Evolutionary conservation across 1,140 invertebrate genomes (phyloP).

Genomic region (Leptonema lineaticorne): DNA sequence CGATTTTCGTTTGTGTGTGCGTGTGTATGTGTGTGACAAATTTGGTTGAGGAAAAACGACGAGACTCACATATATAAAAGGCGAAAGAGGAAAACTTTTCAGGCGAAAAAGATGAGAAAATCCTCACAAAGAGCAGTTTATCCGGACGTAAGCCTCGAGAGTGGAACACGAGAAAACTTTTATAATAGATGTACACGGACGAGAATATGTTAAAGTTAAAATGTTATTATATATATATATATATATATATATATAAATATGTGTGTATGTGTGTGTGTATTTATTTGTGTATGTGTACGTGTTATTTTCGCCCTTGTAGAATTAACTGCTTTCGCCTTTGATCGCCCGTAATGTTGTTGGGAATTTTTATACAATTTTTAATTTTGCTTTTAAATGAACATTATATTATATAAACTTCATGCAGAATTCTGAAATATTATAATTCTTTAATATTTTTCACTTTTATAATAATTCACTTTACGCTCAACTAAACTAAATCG

Average conservation of each 20-base stretch:
- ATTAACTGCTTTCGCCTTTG: no score
- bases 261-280: neutral
- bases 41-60: slow-evolving; percentile 16
- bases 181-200: slow-evolving; percentile 22
- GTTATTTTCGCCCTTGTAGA: no score
- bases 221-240: slow-evolving; percentile 10
- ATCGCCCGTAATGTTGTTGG: no score
- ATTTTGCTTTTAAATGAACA: no score
- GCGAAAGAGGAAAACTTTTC: slow-evolving; percentile 14
- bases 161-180: slow-evolving; percentile 30
- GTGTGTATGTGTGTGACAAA: no score
- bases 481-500: no score
- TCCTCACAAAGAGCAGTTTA: slow-evolving; percentile 21
- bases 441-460: no score
- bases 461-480: no score
- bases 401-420: no score
- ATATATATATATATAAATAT: neutral
- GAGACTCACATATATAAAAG: neutral
- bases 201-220: slow-evolving; percentile 19
- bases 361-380: no score
- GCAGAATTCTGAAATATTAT: no score
- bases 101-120: slow-evolving; percentile 8
- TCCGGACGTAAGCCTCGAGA: slow-evolving; percentile 25
- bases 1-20: no score
- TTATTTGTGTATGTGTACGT: neutral